Evolutionary conservation across 2,113 vertebrate species (phyloP).

Genomic region (Phylloscopus whistleri): DNA sequence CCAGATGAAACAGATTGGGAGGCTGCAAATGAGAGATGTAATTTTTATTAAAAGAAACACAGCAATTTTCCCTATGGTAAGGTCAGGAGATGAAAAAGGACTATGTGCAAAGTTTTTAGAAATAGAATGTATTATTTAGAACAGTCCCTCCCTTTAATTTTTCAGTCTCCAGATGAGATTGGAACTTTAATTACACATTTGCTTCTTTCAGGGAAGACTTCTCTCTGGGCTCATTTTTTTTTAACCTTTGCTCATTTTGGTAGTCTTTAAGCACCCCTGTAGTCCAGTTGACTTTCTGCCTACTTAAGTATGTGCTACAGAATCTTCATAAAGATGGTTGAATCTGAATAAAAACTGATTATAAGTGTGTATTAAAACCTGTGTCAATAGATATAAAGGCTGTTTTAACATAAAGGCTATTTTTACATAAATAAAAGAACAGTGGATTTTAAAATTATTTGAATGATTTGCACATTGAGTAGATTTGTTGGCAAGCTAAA

Average conservation of each 20-base stretch:
- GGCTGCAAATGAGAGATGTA: constrained; percentile 42
- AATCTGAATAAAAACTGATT: background rate
- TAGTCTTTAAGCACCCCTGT: background rate
- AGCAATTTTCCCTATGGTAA: constrained; percentile 25
- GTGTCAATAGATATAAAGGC: background rate
- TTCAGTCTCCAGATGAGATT: background rate
- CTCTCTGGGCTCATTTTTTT: background rate
- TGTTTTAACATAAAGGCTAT: background rate
- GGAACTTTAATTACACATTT: constrained; percentile 20
- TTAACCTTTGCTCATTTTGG: background rate
- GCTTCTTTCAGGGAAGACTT: background rate
- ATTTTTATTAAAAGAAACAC: constrained; percentile 40
- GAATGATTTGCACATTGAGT: background rate
- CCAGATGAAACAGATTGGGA: background rate
- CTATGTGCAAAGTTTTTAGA: constrained; percentile 31
- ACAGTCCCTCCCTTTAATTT: background rate
- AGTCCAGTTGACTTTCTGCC: background rate
- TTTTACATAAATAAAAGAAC: background rate
- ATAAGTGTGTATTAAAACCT: background rate
- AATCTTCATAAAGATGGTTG: background rate
- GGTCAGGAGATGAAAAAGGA: constrained; percentile 38
- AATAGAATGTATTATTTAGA: constrained; percentile 24
- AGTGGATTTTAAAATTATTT: background rate
- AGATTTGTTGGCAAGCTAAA: background rate
- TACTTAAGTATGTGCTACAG: background rate